These are phyloP conservation scores for Agonopterix heracliana DNA, from an alignment of 2,888 invertebrate genomes.

Conservation along the genomic window DNA sequence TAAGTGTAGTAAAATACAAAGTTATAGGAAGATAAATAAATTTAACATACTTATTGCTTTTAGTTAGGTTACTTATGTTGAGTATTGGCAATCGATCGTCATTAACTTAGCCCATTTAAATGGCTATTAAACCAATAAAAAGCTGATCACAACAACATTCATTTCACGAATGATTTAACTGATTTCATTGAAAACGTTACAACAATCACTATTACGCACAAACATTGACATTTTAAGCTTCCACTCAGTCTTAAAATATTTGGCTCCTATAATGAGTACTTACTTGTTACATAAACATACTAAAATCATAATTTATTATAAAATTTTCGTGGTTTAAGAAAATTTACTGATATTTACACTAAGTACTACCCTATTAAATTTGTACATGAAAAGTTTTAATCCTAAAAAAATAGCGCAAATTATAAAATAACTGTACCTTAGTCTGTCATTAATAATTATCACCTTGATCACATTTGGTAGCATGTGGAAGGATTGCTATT, in stretches of 20 bases:
- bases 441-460: slow-evolving; percentile 52
- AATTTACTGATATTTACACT: slow-evolving; percentile 44
- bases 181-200: no score
- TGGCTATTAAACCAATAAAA: no score
- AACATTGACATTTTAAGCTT: not conserved
- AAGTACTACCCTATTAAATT: slow-evolving; percentile 20
- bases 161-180: no score
- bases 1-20: slow-evolving; percentile 3
- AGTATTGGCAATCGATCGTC: not conserved
- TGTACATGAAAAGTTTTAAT: slow-evolving; percentile 35
- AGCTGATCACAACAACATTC: no score
- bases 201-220: not conserved
- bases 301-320: slow-evolving; percentile 25
- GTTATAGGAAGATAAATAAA: slow-evolving; percentile 5
- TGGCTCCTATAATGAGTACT: slow-evolving; percentile 64
- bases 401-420: slow-evolving; percentile 36
- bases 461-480: slow-evolving; percentile 58
- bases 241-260: slow-evolving; percentile 73
- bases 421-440: slow-evolving; percentile 39
- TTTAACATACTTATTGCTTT: slow-evolving; percentile 6
- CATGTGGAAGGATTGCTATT: slow-evolving; percentile 49
- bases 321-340: slow-evolving; percentile 22
- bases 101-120: no score
- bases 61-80: not conserved
- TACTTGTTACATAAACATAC: slow-evolving; percentile 10